These are phyloP conservation scores for Ophion ventricosus DNA, from an alignment of 2,888 invertebrate genomes.

Conservation along the genomic window DNA sequence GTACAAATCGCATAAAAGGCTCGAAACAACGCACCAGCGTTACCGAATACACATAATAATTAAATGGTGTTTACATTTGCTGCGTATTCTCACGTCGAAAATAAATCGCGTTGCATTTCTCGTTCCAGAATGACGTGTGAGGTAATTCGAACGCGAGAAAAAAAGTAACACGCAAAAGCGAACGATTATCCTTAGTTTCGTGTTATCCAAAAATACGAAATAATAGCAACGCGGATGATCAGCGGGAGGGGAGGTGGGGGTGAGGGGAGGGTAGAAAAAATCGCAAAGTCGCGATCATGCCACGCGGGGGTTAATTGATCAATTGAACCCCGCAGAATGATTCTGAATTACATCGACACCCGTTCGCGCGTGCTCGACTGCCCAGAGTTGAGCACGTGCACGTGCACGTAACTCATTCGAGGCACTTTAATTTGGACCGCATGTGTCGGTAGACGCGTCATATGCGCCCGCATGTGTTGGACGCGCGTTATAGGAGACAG, in stretches of 20 bases:
- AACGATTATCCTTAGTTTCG: background rate
- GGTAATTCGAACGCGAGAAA: background rate
- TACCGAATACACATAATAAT: background rate
- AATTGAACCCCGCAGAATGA: constrained; percentile 76
- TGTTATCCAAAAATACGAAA: background rate
- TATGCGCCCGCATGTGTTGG: background rate
- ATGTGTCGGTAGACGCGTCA: background rate
- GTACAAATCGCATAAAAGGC: background rate
- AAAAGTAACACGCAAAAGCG: background rate
- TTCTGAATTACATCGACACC: constrained; percentile 71
- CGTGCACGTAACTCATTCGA: constrained; percentile 3
- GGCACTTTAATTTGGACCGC: constrained; percentile 9
- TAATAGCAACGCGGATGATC: background rate
- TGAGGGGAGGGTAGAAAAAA: constrained; percentile 18
- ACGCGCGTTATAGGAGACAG: background rate
- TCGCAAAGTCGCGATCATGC: constrained; percentile 38
- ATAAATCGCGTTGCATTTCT: background rate
- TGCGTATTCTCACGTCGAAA: background rate
- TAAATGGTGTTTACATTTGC: background rate
- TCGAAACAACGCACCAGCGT: background rate
- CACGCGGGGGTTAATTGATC: constrained; percentile 72
- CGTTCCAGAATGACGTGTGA: background rate
- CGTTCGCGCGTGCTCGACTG: constrained; percentile 51
- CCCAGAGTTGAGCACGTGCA: constrained; percentile 57
- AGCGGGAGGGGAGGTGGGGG: background rate